Base-by-base conservation (phyloP, 2,113 vertebrate genomes). In the Zosterops pallidus region DNA sequence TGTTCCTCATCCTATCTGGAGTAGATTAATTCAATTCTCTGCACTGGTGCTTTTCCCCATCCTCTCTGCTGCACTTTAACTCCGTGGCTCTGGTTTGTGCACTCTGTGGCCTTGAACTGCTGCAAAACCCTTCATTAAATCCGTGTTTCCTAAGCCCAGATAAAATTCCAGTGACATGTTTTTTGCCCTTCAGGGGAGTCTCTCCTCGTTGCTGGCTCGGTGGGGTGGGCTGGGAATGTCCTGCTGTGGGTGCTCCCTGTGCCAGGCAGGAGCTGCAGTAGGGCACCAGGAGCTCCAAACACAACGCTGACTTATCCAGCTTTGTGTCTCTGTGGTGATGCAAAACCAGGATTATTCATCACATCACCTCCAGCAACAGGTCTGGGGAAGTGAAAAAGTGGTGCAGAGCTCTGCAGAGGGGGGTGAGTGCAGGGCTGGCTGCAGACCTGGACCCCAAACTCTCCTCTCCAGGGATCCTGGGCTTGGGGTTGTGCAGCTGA, bases 241-340 rank as follows among this genome's bases (percentile, higher is more conserved):
- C 85, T 83, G n/a, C 37, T 56, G 23, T 7, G 29, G 8, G 4
- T 1, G 33, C 39, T 14, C 46, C 3, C 47, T 8, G 42, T 75
- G 69, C 90, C 52, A 1, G 3, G 77, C 79, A 24, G 72, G 18
- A 56, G 64, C 65, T 88, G 83, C 76, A 89, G 86, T 63, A 64
- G 76, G 78, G 65, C 41, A 28, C 17, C 4, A 17, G 11, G 39
- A 52, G 6, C 26, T 14, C 2, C 0, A 8, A 62, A 21, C 8
- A 28, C 17, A 5, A 2, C 0, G 7, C 60, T 26, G 12, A 47
- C 14, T 4, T 4, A 11, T 10, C 19, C 31, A 15, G 15, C 1
- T 44, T 35, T 52, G 49, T 44, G 4, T 55, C 46, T n/a, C 55
- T 41, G 21, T 56, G 46, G 4, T 39, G 64, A 0, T 33, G 46